These are phyloP conservation scores for Campoplex capitator DNA, from an alignment of 2,888 invertebrate species.

Conservation along the genomic window DNA sequence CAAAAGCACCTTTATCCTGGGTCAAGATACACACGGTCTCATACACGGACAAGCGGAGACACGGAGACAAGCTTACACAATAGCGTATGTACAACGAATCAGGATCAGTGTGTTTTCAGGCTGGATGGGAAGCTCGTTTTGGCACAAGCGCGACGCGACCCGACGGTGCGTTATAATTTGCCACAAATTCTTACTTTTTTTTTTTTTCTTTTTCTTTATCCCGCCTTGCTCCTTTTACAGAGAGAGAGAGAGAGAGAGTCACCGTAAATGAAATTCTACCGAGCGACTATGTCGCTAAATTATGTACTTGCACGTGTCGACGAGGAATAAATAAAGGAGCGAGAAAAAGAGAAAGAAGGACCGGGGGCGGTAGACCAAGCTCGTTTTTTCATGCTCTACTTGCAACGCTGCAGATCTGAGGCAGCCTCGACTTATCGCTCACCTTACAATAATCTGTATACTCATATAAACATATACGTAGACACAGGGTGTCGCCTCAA, in stretches of 20 bases:
- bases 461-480: not conserved
- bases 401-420: slow-evolving; percentile 70
- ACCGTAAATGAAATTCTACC: slow-evolving; percentile 42
- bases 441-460: slow-evolving; percentile 6
- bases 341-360: slow-evolving; percentile 34
- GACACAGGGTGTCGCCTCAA: not conserved
- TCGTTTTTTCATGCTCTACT: slow-evolving; percentile 80
- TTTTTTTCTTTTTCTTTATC: not conserved
- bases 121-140: slow-evolving; percentile 50
- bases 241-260: too few species aligned
- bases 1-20: slow-evolving; percentile 47
- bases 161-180: slow-evolving; percentile 52
- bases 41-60: not conserved
- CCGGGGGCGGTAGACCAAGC: slow-evolving; percentile 60
- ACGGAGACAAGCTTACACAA: not conserved
- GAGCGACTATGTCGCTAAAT: slow-evolving; percentile 40
- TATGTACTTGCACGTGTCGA: slow-evolving; percentile 70
- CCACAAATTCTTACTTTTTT: slow-evolving; percentile 11
- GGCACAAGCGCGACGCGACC: slow-evolving; percentile 11
- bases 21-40: not conserved
- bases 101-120: not conserved
- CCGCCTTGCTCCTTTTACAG: not conserved
- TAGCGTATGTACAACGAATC: not conserved
- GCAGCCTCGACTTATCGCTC: slow-evolving; percentile 71
- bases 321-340: slow-evolving; percentile 2